Evolutionary conservation across 1,140 invertebrate genomes (phyloP), one percentile per base, ranked within the genome.

Genomic region (Drosophila quadrilineata): DNA sequence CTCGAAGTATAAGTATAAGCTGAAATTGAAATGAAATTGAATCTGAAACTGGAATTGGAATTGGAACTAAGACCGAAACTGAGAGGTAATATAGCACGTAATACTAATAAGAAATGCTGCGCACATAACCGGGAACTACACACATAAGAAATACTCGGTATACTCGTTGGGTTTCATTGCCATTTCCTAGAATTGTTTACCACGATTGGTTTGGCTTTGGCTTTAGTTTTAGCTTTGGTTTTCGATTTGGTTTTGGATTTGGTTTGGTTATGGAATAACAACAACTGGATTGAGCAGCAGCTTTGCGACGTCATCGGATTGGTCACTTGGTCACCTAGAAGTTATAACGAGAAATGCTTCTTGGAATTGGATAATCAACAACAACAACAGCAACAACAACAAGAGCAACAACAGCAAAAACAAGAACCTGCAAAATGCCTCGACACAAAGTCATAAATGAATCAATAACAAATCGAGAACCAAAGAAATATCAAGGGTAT

Each of bases 181-280:
- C 52, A 60, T 48, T 82, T 82, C 76, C 69, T 49, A 59, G 76
- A 82, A 82, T 43, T 70, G 68, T 75, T 71, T 75, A 75, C 71
- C 67, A 49, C 35, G 16, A 57, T 24, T 29, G 22, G n/a, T 3
- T 17, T 35, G 12, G 12, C 2, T 21, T 2, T 48, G 16, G 26
- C 16, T 46, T n/a, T n/a, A n/a, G 8, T 46, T 48, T 16, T 14
- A 14, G 45, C n/a, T 45, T 19, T 26, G 35, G 35, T 19, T 26
- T 31, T 2, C 21, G 48, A n/a, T 31, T n/a, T n/a, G n/a, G n/a
- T n/a, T n/a, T n/a, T n/a, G n/a, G n/a, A n/a, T n/a, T n/a, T n/a
- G n/a, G n/a, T n/a, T n/a, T n/a, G n/a, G n/a, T n/a, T n/a, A n/a
- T n/a, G n/a, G n/a, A n/a, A n/a, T n/a, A n/a, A n/a, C n/a, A n/a